Conservation (phyloP, 2,888 invertebrate species). For the Cyrtodaria siliqua region DNA sequence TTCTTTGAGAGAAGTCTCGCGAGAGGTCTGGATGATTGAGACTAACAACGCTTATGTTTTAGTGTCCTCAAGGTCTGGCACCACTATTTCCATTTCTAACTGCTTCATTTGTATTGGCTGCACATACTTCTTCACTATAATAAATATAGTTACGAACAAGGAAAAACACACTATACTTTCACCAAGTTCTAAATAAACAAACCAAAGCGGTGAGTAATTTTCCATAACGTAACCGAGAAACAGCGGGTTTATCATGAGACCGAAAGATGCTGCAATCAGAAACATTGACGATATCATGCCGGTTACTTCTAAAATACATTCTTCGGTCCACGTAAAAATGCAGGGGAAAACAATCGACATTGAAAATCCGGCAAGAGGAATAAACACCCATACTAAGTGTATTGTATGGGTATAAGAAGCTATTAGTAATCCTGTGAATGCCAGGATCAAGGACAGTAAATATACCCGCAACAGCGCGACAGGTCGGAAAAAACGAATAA, state of each 20-base stretch:
- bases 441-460: constrained; percentile 42
- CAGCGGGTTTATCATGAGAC: constrained; percentile 65
- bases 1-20: no score
- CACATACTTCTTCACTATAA: constrained; percentile 45
- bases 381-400: constrained; percentile 60
- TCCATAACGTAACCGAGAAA: constrained; percentile 68
- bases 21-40: no score
- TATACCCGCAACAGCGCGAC: constrained; percentile 83
- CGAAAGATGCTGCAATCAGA: constrained; percentile 56
- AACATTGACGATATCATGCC: constrained; percentile 65
- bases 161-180: constrained; percentile 46
- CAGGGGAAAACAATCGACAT: constrained; percentile 68
- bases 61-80: no score
- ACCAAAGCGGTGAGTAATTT: constrained; percentile 58
- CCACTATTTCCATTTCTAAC: not conserved
- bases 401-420: constrained; percentile 37
- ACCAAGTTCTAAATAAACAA: constrained; percentile 55
- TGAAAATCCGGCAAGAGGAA: constrained; percentile 60
- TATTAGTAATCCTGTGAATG: constrained; percentile 60
- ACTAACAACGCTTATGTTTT: no score
- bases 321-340: constrained; percentile 70
- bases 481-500: constrained; percentile 81
- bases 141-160: constrained; percentile 38
- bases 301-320: constrained; percentile 62
- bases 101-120: constrained; percentile 10